Percentiles rank a stretch among this genome's conserved stretches.
Conservation (phyloP, 2,888 invertebrate genomes). For the Lepetodrilus schrolli region DNA sequence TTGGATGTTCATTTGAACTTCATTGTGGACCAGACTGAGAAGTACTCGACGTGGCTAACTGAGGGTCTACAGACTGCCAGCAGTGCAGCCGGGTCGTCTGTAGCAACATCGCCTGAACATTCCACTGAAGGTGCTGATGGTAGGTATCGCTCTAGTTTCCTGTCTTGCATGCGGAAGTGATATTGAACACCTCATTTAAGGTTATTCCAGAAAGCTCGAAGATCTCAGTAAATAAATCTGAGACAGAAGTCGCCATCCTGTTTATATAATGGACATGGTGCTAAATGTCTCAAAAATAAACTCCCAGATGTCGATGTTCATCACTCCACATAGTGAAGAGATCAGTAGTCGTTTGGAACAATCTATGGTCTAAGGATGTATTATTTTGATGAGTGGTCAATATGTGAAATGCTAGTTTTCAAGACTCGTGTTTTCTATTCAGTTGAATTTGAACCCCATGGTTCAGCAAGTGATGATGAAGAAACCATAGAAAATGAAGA, state of each 20-base stretch:
- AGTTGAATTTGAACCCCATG: constrained; percentile 88
- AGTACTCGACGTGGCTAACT: constrained; percentile 83
- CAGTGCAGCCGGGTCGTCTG: constrained; percentile 34
- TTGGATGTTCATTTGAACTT: constrained; percentile 97
- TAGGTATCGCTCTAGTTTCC: no score
- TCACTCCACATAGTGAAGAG: constrained; percentile 1
- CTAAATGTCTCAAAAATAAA: constrained; percentile 14
- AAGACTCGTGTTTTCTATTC: constrained; percentile 24
- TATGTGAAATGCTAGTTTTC: neutral
- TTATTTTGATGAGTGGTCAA: neutral
- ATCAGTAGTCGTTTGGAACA: neutral
- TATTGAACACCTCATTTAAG: constrained; percentile 53
- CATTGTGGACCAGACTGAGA: constrained; percentile 98
- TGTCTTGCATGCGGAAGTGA: no score
- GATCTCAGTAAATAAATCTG: neutral
- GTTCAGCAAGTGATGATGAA: constrained; percentile 86
- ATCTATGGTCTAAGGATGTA: no score
- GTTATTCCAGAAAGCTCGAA: constrained; percentile 50
- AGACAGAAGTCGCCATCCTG: constrained; percentile 20
- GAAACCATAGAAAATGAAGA: constrained; percentile 89
- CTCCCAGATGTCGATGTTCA: neutral
- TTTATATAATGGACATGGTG: neutral
- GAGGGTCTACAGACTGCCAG: constrained; percentile 63
- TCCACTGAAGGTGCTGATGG: constrained; percentile 60
- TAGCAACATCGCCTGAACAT: constrained; percentile 51